Evolutionary conservation across 92 coral and sea anemone species (phyloP), one percentile per base, ranked within the genome.

Genomic region (Anthopleura xanthogrammica): DNA sequence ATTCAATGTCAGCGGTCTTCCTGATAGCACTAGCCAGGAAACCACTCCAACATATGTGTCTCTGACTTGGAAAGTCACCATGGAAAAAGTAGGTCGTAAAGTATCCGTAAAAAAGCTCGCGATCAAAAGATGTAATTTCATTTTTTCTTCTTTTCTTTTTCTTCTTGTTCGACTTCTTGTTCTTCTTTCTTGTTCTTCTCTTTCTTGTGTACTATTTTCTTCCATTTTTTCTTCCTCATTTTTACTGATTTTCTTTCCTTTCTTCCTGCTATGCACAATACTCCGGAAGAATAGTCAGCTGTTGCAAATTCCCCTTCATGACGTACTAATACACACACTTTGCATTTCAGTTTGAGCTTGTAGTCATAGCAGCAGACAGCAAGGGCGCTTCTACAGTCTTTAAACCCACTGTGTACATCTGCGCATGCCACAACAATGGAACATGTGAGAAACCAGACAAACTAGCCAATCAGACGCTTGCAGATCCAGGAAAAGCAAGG

Each of bases 341-440:
- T 4, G 50, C 50, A 46, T 57, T 57, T 57, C 70, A 78, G 82
- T 66, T 78, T 20, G 54, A 78, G 12, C 29, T 78, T 54, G 52
- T 60, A 54, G 42, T 40, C 83, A 60, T 90, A 76, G 97, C 88
- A 17, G 82, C 80, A 54, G 97, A 93, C 48, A 62, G 86, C 10
- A 83, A 86, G 58, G 88, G 83, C 52, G 94, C 91, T 5, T 82
- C 84, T 46, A 68, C 91, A 41, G 60, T 82, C 36, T 77, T 90
- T 48, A 82, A 39, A 60, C 95, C 95, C n/a, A 83, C 80, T 8
- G 87, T 87, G 39, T 77, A 83, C 52, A 75, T 93, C 72, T 94
- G 98, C 80, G 90, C 95, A 70, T 94, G 97, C 54, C 36, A 83
- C 40, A 82, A 89, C 68, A 91, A 79, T 12, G 91, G 91, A 17